Conservation (phyloP, 2,888 invertebrate genomes). For the Metacarcinus magister region DNA sequence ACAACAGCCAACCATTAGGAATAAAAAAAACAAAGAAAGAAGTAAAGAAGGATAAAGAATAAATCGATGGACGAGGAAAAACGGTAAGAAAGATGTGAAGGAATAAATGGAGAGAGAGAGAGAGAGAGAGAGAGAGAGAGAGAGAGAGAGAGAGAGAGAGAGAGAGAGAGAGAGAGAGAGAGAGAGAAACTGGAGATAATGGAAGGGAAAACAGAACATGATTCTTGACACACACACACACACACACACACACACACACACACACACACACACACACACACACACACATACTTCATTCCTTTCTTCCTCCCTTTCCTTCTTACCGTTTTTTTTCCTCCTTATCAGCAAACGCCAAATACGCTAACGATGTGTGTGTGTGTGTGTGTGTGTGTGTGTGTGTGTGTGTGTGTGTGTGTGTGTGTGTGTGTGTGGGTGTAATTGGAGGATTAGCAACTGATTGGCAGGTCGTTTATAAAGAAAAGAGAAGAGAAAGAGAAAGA, state of each 20-base stretch:
- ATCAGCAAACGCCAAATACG: not conserved
- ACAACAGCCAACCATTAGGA: too few relatives aligned
- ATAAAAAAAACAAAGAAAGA: too few relatives aligned
- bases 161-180: not conserved
- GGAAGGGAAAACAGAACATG: not conserved
- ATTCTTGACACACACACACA: not conserved
- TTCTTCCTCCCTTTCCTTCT: not conserved
- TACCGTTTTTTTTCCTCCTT: not conserved
- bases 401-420: constrained; percentile 26
- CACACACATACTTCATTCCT: not conserved
- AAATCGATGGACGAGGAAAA: too few relatives aligned
- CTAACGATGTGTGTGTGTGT: not conserved
- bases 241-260: not conserved
- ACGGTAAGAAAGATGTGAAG: too few relatives aligned
- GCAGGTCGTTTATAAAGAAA: not conserved
- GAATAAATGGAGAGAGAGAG: too few relatives aligned
- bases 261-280: not conserved
- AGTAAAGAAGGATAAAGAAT: too few relatives aligned
- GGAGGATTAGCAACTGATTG: constrained; percentile 4
- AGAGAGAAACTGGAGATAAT: not conserved
- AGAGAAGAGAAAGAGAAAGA: not conserved
- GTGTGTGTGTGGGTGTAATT: not conserved
- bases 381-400: constrained; percentile 26
- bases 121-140: too few relatives aligned
- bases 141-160: not conserved